Base-by-base conservation (phyloP, 1,140 invertebrate species). In the Trissolcus basalis region DNA sequence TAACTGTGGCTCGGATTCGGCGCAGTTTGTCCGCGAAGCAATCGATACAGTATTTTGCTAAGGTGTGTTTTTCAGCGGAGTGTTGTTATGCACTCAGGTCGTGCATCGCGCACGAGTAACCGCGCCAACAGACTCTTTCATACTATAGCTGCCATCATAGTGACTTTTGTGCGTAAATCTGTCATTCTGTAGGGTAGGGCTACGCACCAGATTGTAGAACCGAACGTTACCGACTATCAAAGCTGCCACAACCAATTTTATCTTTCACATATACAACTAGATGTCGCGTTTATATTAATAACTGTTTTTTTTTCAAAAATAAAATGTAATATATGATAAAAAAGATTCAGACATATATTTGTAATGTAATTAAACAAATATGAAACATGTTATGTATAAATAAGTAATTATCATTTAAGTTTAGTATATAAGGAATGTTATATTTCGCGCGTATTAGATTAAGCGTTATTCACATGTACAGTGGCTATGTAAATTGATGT, bases 111-210 rank as follows among this genome's bases (percentile, higher is more conserved):
- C 54, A 72, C 69, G 76, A 80, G 80, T 77, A 77, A 69, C 77
- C 83, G 81, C 80, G 76, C 68, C 84, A 84, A 85, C 84, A 79
- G 77, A 71, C 74, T 78, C 81, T 81, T 78, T 78, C 79, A 56
- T 78, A 85, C 83, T 82, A 80, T 81, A 76, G 73, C 64, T 67
- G 50, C 58, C 81, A n/a, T n/a, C n/a, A 80, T 81, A 75, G 70
- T 64, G 59, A 61, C 77, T 83, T 82, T 73, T 80, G 65, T 80
- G 80, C 75, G 71, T 79, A 77, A 72, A 68, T 76, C 73, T 73
- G 80, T 75, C 63, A 72, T 59, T 69, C 64, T 55, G 53, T 47
- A 9, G 48, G 51, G 48, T 41, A 19, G 9, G 14, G 33, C 43
- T 41, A 39, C 43, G 64, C 36, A 39, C 9, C 36, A 39, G n/a